These are phyloP conservation scores for Acleris sparsana DNA, from an alignment of 2,888 invertebrate genomes.

Conservation along the genomic window DNA sequence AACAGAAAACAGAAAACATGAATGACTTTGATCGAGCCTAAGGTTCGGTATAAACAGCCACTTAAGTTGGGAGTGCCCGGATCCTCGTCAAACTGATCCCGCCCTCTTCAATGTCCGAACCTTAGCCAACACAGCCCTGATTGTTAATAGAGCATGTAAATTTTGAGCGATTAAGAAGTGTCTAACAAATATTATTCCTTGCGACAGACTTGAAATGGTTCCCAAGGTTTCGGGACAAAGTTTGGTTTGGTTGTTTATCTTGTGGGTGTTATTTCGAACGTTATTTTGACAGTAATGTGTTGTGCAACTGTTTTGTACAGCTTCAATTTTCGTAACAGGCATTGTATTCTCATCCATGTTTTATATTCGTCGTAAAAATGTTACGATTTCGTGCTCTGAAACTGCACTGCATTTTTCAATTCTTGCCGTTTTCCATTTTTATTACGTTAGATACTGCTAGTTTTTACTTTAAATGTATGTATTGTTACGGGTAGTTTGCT, in stretches of 20 bases:
- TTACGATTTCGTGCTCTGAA: too few relatives aligned
- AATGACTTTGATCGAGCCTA: constrained; percentile 28
- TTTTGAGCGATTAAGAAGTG: constrained; percentile 22
- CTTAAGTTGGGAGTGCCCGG: constrained; percentile 36
- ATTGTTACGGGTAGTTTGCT: too few relatives aligned
- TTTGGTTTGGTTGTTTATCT: background rate
- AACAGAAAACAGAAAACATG: constrained; percentile 28
- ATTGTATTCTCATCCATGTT: too few relatives aligned
- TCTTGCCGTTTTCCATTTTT: too few relatives aligned
- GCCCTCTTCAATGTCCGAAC: constrained; percentile 48
- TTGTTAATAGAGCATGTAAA: constrained; percentile 32
- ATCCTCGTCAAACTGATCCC: constrained; percentile 48
- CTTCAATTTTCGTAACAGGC: too few relatives aligned
- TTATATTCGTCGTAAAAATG: too few relatives aligned
- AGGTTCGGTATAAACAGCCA: constrained; percentile 31
- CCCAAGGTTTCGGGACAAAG: background rate
- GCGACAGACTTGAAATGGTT: constrained; percentile 1
- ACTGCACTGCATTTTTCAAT: too few relatives aligned
- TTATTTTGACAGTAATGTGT: background rate
- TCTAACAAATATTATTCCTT: constrained; percentile 11
- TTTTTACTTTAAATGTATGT: too few relatives aligned
- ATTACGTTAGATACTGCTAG: too few relatives aligned
- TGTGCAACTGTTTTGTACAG: too few relatives aligned
- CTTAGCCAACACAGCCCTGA: constrained; percentile 27
- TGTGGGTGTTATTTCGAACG: background rate